Conservation (phyloP, 2,113 vertebrate genomes). For the Dipodomys spectabilis region DNA sequence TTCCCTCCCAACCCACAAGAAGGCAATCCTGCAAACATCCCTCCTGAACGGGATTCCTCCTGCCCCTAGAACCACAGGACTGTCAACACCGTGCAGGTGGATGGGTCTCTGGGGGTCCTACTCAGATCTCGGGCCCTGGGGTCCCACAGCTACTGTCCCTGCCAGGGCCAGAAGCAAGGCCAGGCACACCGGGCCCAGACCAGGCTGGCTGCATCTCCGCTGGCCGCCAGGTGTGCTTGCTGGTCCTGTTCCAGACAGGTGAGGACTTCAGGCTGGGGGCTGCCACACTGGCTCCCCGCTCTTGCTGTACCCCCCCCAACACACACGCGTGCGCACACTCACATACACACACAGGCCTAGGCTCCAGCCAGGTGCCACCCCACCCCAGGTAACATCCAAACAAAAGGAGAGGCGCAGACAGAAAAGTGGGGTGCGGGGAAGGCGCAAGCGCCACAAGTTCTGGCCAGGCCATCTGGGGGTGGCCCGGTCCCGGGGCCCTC, state of each 20-base stretch:
- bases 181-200: not conserved
- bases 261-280: not conserved
- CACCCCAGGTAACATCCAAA: not conserved
- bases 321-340: no score
- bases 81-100: not conserved
- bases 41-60: not conserved
- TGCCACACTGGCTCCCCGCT: not conserved
- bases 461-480: not conserved
- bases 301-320: not conserved
- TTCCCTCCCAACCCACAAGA: not conserved
- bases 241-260: not conserved
- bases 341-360: not conserved
- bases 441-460: conserved; percentile 44
- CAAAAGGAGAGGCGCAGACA: not conserved
- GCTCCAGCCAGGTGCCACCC: not conserved
- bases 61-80: not conserved
- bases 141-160: not conserved
- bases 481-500: not conserved
- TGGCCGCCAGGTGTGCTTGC: not conserved
- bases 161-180: not conserved
- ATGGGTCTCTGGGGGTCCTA: not conserved
- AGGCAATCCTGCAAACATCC: not conserved
- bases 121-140: not conserved
- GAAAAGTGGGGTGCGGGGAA: no score
- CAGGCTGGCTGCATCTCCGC: not conserved